These are phyloP conservation scores for Procavia capensis DNA, from an alignment of 2,113 vertebrate genomes.

Conservation along the genomic window DNA sequence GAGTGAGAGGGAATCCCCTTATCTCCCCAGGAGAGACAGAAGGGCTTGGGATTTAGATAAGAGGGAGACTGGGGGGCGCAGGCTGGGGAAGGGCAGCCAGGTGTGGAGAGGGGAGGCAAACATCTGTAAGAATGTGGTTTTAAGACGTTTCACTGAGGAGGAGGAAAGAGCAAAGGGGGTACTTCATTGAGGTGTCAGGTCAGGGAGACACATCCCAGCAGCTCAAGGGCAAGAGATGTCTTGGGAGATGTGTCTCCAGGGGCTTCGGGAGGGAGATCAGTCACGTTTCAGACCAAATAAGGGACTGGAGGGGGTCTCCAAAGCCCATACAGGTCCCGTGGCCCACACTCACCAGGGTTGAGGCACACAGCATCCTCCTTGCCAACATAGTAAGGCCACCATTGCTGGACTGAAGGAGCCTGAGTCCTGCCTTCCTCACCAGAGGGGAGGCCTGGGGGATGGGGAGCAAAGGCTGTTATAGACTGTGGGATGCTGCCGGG, in stretches of 20 bases:
- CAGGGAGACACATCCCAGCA: slow-evolving; percentile 42
- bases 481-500: no score
- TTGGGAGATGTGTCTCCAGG: neutral
- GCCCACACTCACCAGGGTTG: neutral
- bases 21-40: slow-evolving; percentile 70
- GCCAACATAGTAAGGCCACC: fast-evolving
- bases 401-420: no score
- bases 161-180: slow-evolving; percentile 16
- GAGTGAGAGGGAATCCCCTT: slow-evolving; percentile 53
- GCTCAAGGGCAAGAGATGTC: neutral
- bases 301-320: neutral
- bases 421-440: neutral
- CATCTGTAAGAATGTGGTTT: neutral
- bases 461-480: neutral
- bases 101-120: slow-evolving; percentile 6
- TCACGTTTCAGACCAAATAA: neutral
- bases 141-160: slow-evolving; percentile 43
- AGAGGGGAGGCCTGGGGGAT: fast-evolving
- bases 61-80: slow-evolving; percentile 34
- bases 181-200: neutral
- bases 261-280: neutral
- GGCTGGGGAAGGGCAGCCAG: neutral
- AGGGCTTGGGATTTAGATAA: slow-evolving; percentile 78
- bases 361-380: neutral
- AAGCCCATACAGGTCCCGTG: neutral